Base-by-base conservation (phyloP, 2,797 vertebrate species). In the Siniperca scherzeri region DNA sequence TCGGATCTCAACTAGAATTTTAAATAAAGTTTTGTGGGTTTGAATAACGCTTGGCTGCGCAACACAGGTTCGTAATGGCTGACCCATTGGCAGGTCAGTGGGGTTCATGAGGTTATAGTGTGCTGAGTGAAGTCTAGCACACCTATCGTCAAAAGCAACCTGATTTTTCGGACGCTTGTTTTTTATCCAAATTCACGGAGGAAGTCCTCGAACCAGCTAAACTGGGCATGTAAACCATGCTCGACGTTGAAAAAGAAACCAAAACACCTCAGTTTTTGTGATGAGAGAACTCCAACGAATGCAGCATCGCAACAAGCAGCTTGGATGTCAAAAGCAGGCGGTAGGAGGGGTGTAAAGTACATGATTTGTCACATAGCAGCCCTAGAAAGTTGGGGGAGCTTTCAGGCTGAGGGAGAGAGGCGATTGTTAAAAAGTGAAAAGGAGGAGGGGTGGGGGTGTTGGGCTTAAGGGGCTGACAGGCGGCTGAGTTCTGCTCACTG, bases 281-380 rank as follows among this genome's bases (percentile, higher is more conserved):
- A 86, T 38, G 83, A 82, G 65, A 59, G 40, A 55, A 42, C 38
- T 57, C 44, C 36, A 91, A 94, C 91, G 95, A 52, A 80, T 4
- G 55, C 62, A 30, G 56, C 27, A 6, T 94, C 91, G 93, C 96
- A 95, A 93, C 93, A 94, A 88, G 93, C 94, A 94, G 95, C 94
- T 94, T 95, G 94, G 94, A 95, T 94, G 95, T 94, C 93, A 81
- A 33, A 70, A 36, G 70, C 64, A 17, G 61, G 38, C 30, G 30
- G 70, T 21, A 17, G 40, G 52, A 22, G 40, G 60, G 66, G 64
- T 48, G 78, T 62, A 74, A 80, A 78, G 76, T 90, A 91, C 91
- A 91, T 94, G 90, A 96, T 97, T 96, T 96, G 96, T 97, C 96
- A 96, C 96, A 93, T 93, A 89, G 93, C 91, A 81, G 94, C 94